These are phyloP conservation scores for Aphaenogaster floridana DNA, from an alignment of 1,140 invertebrate species.

Conservation along the genomic window DNA sequence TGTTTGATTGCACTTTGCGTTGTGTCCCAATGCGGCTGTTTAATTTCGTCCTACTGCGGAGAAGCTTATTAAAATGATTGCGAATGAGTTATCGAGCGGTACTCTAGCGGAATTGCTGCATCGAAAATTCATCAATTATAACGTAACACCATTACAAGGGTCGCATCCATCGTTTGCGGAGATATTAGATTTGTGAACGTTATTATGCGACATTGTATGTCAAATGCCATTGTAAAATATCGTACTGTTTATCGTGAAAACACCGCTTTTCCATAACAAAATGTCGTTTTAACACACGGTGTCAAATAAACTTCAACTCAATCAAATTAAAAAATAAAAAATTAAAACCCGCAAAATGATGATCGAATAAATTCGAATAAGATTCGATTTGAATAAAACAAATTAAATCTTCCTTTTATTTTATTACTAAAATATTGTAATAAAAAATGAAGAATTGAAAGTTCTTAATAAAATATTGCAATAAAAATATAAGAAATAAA, in stretches of 20 bases:
- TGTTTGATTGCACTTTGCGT: background rate
- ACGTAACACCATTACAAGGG: constrained; percentile 12
- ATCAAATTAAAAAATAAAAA: background rate
- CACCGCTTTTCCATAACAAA: constrained; percentile 11
- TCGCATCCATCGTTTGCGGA: constrained; percentile 13
- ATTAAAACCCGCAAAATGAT: background rate
- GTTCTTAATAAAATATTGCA: too few relatives aligned
- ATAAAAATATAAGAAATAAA: background rate
- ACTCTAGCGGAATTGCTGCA: background rate
- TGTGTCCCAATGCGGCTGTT: background rate
- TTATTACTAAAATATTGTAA: background rate
- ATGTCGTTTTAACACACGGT: background rate
- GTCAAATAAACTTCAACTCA: background rate
- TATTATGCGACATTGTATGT: background rate
- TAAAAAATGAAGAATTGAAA: background rate
- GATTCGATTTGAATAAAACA: background rate
- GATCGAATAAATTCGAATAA: background rate
- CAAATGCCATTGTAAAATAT: constrained; percentile 23
- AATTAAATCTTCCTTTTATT: background rate
- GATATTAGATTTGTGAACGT: constrained; percentile 40
- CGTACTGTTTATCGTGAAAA: constrained; percentile 5
- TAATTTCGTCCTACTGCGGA: background rate
- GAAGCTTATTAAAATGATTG: constrained; percentile 14
- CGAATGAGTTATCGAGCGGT: background rate
- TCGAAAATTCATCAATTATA: constrained; percentile 49